Base-by-base conservation (phyloP, 2,113 vertebrate genomes). In the Xiphias gladius region DNA sequence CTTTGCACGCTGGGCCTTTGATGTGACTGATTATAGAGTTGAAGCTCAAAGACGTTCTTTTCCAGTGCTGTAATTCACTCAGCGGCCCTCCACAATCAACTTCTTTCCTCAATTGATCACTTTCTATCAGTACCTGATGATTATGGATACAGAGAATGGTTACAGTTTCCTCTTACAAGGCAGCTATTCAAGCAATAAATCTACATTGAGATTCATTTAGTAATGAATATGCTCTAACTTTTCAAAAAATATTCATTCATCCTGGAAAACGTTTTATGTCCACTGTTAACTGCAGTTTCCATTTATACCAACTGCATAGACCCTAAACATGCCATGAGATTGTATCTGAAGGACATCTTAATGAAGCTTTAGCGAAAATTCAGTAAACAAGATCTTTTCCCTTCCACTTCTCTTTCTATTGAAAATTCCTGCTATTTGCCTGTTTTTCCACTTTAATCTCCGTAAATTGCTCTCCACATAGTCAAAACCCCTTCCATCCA, bases 41-140 rank as follows among this genome's bases (percentile, higher is more conserved):
- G 87, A 97, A 94, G 82, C 94, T 95, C 76, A 95, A 93, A 66
- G 94, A 96, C 79, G 87, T 95, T 20, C 86, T 94, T 81, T 96
- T 97, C 97, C 96, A 97, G 61, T 97, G 89, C 50, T 97, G 90
- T 41, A 97, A 22, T 89, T 97, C 97, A 22, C 93, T 94, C 59
- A 96, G 89, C 0, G 96, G 96, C 26, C 96, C 96, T 12, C 94
- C 95, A 68, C 95, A 86, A 79, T 95, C 94, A 76, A 92, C 90
- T 88, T 92, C 95, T 87, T 92, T 96, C 79, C 93, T 95, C 80
- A 96, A 83, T 64, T 95, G 95, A 65, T 95, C 91, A 89, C 94
- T 96, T 74, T 96, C 95, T 76, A 91, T 89, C 61, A 97, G 92
- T 67, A 97, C 95, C 97, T 97, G 73, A 22, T 71, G 39, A 72